Base-by-base conservation (phyloP, 2,113 vertebrate species). In the Corydoras maculifer region DNA sequence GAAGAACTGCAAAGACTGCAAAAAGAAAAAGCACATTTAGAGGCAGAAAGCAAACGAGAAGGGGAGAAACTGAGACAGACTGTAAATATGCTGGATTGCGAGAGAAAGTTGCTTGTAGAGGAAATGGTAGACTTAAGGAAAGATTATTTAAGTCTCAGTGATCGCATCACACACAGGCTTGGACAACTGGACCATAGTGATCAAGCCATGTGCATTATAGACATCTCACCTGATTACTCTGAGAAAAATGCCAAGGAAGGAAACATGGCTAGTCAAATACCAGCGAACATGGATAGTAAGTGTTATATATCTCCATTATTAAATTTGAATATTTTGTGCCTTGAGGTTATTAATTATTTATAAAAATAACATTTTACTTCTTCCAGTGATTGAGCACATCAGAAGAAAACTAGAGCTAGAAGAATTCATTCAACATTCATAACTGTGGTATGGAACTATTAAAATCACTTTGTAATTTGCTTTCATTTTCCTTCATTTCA, bases 121-220 rank as follows among this genome's bases (percentile, higher is more conserved):
- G 80, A 82, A 70, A 75, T 82, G 71, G 70, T 57, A 43, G 78
- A 78, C 43, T 60, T 79, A 25, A 49, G 74, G 6, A 76, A 77
- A 32, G 80, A 82, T 62, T 82, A 82, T 25, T 31, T 82, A 4
- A 65, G 72, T 58, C 49, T 82, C 30, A 82, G 80, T 60, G 80
- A 82, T 68, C 72, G 78, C 57, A 82, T 82, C 65, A 49, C 50
- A 25, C 73, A 78, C 58, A 76, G 73, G 31, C 68, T 80, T 58
- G 66, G 66, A 54, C 57, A 70, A 9, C 18, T 78, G 58, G 74
- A 69, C 32, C 35, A 61, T 50, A 58, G 58, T n/a, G 77, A 79
- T 30, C 48, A 15, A 15, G 69, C 72, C 7, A 69, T 77, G 73
- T 65, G 53, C 48, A 73, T 77, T 7, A 64, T 57, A 43, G 75